A percentile compares a stretch with the other conserved stretches of the same genome.
These are phyloP conservation scores for Tenthredo mesomela DNA, from an alignment of 2,888 invertebrate species.

Conservation along the genomic window DNA sequence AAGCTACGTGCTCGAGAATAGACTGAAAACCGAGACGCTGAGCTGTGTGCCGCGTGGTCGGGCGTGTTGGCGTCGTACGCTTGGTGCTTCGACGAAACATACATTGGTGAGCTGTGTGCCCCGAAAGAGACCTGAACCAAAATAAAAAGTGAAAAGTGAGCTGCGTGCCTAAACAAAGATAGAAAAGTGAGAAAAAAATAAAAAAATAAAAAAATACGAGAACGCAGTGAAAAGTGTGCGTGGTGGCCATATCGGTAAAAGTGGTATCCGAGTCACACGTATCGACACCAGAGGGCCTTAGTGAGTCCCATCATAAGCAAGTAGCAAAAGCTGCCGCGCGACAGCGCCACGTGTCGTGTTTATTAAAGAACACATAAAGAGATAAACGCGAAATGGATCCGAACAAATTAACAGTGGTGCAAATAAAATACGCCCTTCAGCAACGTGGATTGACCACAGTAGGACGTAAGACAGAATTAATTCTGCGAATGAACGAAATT, in stretches of 20 bases:
- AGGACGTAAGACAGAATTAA: constrained; percentile 10
- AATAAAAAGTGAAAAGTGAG: neutral
- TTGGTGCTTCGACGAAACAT: neutral
- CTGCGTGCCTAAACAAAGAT: neutral
- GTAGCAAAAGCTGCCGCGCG: neutral
- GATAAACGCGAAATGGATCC: neutral
- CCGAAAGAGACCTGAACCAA: neutral
- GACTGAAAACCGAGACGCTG: too few species aligned
- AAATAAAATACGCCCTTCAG: neutral
- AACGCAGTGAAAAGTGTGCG: neutral
- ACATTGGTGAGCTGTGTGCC: neutral
- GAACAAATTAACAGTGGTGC: neutral
- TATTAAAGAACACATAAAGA: neutral
- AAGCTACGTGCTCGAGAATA: too few species aligned
- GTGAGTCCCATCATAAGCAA: neutral
- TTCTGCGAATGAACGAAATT: neutral
- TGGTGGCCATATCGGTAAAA: neutral
- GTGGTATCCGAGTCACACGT: too few species aligned
- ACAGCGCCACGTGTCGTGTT: neutral
- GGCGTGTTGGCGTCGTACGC: too few species aligned
- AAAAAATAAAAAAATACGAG: too few species aligned
- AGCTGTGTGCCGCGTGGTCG: too few species aligned
- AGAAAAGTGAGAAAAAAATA: neutral
- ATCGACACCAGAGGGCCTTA: neutral
- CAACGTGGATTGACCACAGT: neutral